Base-by-base conservation (phyloP, 2,888 invertebrate genomes). In the Eilema griseolum region DNA sequence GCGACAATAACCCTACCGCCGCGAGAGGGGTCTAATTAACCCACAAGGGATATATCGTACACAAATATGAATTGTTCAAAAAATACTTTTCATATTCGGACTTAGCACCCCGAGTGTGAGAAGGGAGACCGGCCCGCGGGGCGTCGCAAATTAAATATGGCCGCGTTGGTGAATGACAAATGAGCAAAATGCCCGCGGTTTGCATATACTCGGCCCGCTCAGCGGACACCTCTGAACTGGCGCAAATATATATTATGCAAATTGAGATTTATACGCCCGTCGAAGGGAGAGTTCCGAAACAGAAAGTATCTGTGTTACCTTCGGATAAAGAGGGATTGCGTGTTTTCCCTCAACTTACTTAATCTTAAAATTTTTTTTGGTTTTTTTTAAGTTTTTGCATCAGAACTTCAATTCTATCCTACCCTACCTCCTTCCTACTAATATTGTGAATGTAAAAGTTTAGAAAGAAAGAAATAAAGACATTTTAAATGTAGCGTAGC, bases 221-320 rank as follows among this genome's bases (percentile, higher is more conserved):
- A 77, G 70, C 79, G 80, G 82, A 83, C 88, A 86, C 83, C 85
- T 86, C 84, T 79, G 85, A 84, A 88, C 83, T 81, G 84, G 74
- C 80, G 83, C 76, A 78, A 82, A 88, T 88, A 86, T 88, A 86
- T 88, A 87, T 88, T 88, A 89, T 89, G 89, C 84, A 89, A 89
- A 89, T 88, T 87, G 86, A 85, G 86, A 89, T 88, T 88, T 87
- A 89, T 88, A 86, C 87, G 78, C 73, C 62, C 66, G 62, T 80
- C 78, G 80, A 80, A 81, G 80, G 82, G 79, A 79, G 81, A 79
- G 82, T 82, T 79, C 79, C 74, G 82, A 85, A 81, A 87, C 86
- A 82, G 83, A 84, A 85, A 84, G 69, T 76, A 74, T 70, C 83
- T 63, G 26, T 71, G 69, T 75, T 83, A 75, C 81, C 74, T 77